Evolutionary conservation across 2,888 invertebrate species (phyloP).

Genomic region (Orchesella flavescens): DNA sequence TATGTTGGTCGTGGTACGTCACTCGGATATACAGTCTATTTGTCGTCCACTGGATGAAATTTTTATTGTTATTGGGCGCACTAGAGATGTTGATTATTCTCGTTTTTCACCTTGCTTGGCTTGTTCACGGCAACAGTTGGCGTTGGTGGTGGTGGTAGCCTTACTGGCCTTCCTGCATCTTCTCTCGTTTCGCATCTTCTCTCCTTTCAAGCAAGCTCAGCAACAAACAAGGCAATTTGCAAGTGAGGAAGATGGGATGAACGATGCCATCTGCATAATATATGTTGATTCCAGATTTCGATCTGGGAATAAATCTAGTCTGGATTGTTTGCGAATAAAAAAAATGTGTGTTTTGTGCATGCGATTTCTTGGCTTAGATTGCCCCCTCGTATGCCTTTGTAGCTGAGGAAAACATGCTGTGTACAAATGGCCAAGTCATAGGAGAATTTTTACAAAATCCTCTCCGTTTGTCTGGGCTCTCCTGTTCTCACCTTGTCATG

Average conservation of each 20-base stretch:
- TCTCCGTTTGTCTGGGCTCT: not conserved
- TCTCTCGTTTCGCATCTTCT: slow-evolving; percentile 12
- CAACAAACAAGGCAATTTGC: not conserved
- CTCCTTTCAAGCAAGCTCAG: not conserved
- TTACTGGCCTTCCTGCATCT: slow-evolving; percentile 10
- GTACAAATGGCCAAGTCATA: slow-evolving; percentile 10
- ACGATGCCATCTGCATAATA: slow-evolving; percentile 45
- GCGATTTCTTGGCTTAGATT: not conserved
- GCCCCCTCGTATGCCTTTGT: not conserved
- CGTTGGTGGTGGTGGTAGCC: slow-evolving; percentile 23
- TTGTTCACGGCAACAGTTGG: slow-evolving; percentile 23
- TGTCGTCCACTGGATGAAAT: slow-evolving; percentile 27
- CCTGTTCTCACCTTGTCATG: slow-evolving; percentile 26
- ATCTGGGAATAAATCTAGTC: slow-evolving; percentile 10
- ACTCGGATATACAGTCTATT: not conserved
- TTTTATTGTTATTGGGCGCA: slow-evolving; percentile 30
- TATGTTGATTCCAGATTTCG: slow-evolving; percentile 46
- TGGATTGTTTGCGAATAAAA: slow-evolving; percentile 22
- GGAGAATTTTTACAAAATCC: not conserved
- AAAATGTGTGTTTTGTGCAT: slow-evolving; percentile 13
- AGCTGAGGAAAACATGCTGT: slow-evolving; percentile 9
- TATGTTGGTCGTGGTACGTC: slow-evolving; percentile 12
- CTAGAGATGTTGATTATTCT: slow-evolving; percentile 32
- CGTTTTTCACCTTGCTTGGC: slow-evolving; percentile 11
- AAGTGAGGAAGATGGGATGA: slow-evolving; percentile 5